Evolutionary conservation across 2,113 vertebrate genomes (phyloP).

Genomic region (Pyxicephalus adspersus): DNA sequence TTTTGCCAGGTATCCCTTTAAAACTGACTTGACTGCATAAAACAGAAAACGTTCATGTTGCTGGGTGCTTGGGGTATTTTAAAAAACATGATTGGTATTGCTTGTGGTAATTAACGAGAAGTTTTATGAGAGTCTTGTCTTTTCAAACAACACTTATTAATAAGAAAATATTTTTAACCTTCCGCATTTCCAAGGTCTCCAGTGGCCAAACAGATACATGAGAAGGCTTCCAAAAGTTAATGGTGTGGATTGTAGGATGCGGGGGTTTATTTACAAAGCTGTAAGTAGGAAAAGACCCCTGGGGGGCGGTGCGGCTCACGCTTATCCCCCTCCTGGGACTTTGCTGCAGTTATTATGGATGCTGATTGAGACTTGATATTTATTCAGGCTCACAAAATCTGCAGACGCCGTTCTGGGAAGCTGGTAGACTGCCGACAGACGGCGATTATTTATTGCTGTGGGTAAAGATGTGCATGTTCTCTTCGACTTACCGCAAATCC

Average conservation of each 20-base stretch:
- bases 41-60: too few species aligned
- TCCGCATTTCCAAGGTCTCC: background rate
- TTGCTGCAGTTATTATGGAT: conserved; percentile 1
- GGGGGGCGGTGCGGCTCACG: background rate
- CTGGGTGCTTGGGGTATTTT: too few species aligned
- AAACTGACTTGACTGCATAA: too few species aligned
- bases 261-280: background rate
- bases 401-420: background rate
- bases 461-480: background rate
- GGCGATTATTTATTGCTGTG: background rate
- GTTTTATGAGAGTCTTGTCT: background rate
- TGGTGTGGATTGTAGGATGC: background rate
- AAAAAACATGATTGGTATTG: too few species aligned
- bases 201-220: background rate
- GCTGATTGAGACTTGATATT: background rate
- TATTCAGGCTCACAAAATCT: background rate
- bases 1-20: too few species aligned
- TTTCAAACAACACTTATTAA: background rate
- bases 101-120: too few species aligned
- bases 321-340: background rate
- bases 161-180: background rate
- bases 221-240: background rate
- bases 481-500: background rate
- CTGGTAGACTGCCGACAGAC: background rate
- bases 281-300: background rate